These are phyloP conservation scores for Theonella swinhoei DNA, from an alignment of 37 sponge, comb jelly and placozoan genomes.

Conservation along the genomic window DNA sequence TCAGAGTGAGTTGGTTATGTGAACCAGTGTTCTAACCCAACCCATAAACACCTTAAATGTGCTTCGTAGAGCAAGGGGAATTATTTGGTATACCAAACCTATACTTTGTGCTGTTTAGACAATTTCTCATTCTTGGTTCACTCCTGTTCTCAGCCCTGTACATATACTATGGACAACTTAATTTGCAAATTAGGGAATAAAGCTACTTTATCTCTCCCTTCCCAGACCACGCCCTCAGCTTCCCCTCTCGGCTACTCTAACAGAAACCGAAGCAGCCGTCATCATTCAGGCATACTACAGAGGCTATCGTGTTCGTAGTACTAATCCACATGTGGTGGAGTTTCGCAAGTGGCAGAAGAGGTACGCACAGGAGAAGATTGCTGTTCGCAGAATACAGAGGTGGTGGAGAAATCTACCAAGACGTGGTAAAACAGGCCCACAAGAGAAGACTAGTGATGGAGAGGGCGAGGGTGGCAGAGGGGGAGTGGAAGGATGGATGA, in stretches of 20 bases:
- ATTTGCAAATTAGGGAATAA: too few relatives aligned
- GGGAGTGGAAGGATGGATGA: too few relatives aligned
- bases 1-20: constrained; percentile 42
- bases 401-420: constrained; percentile 53
- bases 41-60: too few relatives aligned
- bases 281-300: constrained; percentile 84
- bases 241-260: constrained; percentile 85
- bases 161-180: too few relatives aligned
- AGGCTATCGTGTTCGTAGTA: constrained; percentile 41
- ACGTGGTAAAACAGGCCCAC: background rate
- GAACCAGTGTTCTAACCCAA: too few relatives aligned
- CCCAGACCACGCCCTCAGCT: constrained; percentile 86
- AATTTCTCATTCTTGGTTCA: too few relatives aligned
- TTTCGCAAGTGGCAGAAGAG: constrained; percentile 62
- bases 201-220: background rate
- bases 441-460: too few relatives aligned
- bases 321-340: background rate
- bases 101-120: too few relatives aligned
- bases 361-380: constrained; percentile 54
- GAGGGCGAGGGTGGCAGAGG: too few relatives aligned
- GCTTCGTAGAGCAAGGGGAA: background rate
- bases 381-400: constrained; percentile 61
- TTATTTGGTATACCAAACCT: too few relatives aligned
- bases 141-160: too few relatives aligned
- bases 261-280: constrained; percentile 82